Evolutionary conservation across 2,888 invertebrate genomes (phyloP).

Genomic region (Tipula lateralis): DNA sequence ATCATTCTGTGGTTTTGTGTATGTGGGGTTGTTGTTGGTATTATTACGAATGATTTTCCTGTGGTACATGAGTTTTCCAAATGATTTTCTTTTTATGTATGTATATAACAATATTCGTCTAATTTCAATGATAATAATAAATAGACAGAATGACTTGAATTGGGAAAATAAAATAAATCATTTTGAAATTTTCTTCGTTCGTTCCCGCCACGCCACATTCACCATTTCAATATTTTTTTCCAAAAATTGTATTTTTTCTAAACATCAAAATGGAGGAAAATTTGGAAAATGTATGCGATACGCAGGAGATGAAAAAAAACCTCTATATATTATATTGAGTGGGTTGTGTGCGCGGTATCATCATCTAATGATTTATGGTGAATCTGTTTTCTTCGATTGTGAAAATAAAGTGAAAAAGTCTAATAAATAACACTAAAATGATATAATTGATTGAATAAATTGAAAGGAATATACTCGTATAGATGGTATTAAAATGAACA

Average conservation of each 20-base stretch:
- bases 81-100: neutral
- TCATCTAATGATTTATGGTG: neutral
- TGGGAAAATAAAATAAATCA: neutral
- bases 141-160: slow-evolving; percentile 24
- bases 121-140: slow-evolving; percentile 15
- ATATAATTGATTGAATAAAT: slow-evolving; percentile 24
- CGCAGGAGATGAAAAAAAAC: neutral
- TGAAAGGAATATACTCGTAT: neutral
- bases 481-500: slow-evolving; percentile 12
- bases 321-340: slow-evolving; percentile 11
- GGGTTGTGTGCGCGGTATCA: neutral
- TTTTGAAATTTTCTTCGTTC: neutral
- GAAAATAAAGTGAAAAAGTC: neutral
- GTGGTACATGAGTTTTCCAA: neutral
- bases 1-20: neutral
- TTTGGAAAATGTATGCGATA: neutral
- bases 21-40: neutral
- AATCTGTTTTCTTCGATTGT: slow-evolving; percentile 11
- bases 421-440: slow-evolving; percentile 14
- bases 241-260: neutral
- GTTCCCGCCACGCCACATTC: neutral
- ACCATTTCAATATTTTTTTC: neutral
- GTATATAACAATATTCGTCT: neutral
- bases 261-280: neutral
- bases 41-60: neutral